Percentiles rank a stretch among this genome's conserved stretches.
Conservation (phyloP, 92 coral and sea anemone genomes). For the Epizoanthus illoricatus region DNA sequence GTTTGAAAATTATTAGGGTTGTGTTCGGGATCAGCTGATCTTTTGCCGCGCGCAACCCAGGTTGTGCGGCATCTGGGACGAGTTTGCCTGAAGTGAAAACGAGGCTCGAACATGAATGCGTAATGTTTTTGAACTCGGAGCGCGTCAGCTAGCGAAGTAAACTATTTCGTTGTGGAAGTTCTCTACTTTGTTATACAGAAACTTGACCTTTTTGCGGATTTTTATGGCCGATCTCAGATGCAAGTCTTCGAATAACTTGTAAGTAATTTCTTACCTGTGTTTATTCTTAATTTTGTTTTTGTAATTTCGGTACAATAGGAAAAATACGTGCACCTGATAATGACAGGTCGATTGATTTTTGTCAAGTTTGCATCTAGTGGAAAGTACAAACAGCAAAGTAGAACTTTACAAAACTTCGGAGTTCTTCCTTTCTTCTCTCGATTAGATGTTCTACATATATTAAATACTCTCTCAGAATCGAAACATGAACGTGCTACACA, state of each 20-base stretch:
- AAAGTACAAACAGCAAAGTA: too few relatives aligned
- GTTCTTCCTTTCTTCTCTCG: too few relatives aligned
- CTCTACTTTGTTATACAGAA: not conserved
- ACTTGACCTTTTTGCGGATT: not conserved
- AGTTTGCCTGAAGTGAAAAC: not conserved
- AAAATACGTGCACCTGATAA: not conserved
- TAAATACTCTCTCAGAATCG: too few relatives aligned
- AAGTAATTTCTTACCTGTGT: not conserved
- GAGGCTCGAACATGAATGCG: constrained; percentile 39
- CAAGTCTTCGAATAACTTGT: not conserved
- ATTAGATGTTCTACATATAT: too few relatives aligned
- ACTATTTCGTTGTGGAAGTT: not conserved
- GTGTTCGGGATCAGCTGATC: too few relatives aligned
- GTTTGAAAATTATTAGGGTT: too few relatives aligned
- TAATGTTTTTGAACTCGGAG: constrained; percentile 11
- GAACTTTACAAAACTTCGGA: too few relatives aligned
- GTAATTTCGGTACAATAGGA: not conserved
- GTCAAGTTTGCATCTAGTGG: too few relatives aligned
- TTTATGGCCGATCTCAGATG: not conserved
- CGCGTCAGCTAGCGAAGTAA: constrained; percentile 5
- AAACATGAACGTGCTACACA: too few relatives aligned
- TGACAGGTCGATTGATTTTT: not conserved
- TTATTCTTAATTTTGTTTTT: not conserved
- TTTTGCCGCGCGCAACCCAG: too few relatives aligned
- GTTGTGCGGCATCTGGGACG: not conserved